Conservation (phyloP, 2,797 vertebrate genomes). For the Forpus xanthops region DNA sequence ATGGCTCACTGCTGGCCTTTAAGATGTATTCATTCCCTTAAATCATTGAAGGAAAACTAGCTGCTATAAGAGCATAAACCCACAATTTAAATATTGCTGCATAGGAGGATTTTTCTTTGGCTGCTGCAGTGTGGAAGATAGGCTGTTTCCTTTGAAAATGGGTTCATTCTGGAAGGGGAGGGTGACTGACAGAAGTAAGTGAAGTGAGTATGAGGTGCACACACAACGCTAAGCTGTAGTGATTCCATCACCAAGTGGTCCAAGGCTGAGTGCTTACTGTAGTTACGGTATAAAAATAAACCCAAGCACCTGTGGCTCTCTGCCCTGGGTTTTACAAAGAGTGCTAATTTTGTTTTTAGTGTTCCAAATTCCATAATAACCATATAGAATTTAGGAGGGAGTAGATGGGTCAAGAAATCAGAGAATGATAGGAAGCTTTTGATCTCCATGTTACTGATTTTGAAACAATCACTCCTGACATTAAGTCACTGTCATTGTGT, state of each 20-base stretch:
- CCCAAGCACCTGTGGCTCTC: background rate
- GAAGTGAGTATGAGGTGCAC: background rate
- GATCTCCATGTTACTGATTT: background rate
- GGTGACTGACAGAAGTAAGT: conserved; percentile 30
- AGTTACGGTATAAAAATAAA: background rate
- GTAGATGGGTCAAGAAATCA: background rate
- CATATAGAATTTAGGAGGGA: background rate
- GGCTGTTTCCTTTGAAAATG: conserved; percentile 65
- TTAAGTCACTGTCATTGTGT: background rate
- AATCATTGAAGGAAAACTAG: conserved; percentile 80
- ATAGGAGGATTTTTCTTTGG: conserved; percentile 49
- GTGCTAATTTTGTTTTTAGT: background rate
- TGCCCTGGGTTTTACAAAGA: background rate
- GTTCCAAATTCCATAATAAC: background rate
- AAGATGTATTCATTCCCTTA: conserved; percentile 69
- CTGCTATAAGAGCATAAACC: conserved; percentile 73
- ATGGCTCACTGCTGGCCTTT: conserved; percentile 61
- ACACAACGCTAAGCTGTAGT: background rate
- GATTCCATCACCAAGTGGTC: background rate
- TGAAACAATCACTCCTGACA: background rate
- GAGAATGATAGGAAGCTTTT: background rate
- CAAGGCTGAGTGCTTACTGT: conserved; percentile 7
- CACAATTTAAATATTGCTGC: conserved; percentile 65
- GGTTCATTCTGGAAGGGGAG: background rate
- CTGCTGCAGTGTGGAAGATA: conserved; percentile 64